Evolutionary conservation across 2,113 vertebrate species (phyloP), one percentile per base, ranked within the genome.

Genomic region (Halcyon malimbica): DNA sequence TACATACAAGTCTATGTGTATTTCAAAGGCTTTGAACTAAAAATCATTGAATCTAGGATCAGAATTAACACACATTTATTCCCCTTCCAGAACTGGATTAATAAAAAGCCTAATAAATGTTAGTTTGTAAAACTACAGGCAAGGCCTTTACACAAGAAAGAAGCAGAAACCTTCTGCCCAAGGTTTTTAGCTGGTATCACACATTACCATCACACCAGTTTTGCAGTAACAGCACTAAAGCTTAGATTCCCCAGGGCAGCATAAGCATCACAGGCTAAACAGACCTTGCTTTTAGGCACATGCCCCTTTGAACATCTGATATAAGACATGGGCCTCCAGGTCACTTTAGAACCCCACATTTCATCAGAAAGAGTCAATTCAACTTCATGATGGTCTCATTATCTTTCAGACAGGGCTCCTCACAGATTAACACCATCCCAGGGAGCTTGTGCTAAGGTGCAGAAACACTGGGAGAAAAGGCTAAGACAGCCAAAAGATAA

Each of bases 121-220:
- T 73, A 69, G 37, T 75, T 69, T 84, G n/a, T 64, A 87, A 78
- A 82, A 76, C 51, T 48, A 87, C 19, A 87, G 29, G 35, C 84
- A 83, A 94, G 57, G 67, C 29, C 54, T 85, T 90, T 68, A 83
- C 20, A 26, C 31, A 42, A 54, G 51, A 83, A 90, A 64, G 84
- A 24, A 68, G 53, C 13, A 90, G n/a, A 88, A 92, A 83, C 79
- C 76, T 90, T 88, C 83, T 83, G 68, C 48, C 70, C 90, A 77
- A 93, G 90, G 88, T 50, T 95, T 86, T 95, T 77, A 86, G 83
- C 88, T 80, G 42, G 26, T 83, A 73, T 46, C 26, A 46, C 16
- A 21, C 16, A 26, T 56, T 17, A 28, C 8, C n/a, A 41, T 35
- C 21, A 24, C 18, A 33, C 42, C 39, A 83, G 73, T 78, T 92